phyloP scores from a whole-genome alignment of 1,140 invertebrate genomes.

The Orchesella cincta region DNA sequence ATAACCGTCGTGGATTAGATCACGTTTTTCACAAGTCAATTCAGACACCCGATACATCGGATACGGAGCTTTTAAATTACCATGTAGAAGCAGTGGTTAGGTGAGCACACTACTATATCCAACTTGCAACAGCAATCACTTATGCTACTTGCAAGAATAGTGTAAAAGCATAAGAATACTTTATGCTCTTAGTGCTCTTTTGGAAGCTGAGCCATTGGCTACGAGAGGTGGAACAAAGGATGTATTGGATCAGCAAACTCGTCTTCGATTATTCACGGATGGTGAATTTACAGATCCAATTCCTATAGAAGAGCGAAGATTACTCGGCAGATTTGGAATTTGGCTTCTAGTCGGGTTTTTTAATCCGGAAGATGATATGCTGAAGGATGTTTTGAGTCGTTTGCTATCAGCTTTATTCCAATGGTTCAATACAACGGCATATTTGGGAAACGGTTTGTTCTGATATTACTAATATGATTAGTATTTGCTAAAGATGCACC shows the following conservation, averaged over 20 bases:
- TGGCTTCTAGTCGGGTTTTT: constrained; percentile 95
- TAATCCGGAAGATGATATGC: constrained; percentile 76
- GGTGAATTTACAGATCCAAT: constrained; percentile 56
- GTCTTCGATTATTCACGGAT: constrained; percentile 56
- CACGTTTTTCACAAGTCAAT: constrained; percentile 87
- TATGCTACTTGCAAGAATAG: neutral
- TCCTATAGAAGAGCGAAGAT: constrained; percentile 72
- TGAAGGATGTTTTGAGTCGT: constrained; percentile 83
- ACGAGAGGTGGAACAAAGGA: constrained; percentile 55
- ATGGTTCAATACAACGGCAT: constrained; percentile 98
- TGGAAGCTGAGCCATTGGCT: constrained; percentile 74
- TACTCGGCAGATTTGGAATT: constrained; percentile 92
- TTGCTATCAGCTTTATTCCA: constrained; percentile 95
- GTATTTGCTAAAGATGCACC: too few species aligned
- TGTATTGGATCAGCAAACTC: constrained; percentile 54
- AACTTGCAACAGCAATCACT: constrained; percentile 26
- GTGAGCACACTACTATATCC: constrained; percentile 60
- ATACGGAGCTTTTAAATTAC: constrained; percentile 86
- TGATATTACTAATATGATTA: too few species aligned
- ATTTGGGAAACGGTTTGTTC: constrained; percentile 85
- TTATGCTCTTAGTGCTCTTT: constrained; percentile 64
- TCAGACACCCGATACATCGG: constrained; percentile 81
- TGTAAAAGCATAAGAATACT: neutral
- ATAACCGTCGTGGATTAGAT: constrained; percentile 77
- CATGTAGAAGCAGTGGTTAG: constrained; percentile 96